These are phyloP conservation scores for Megaustenia siamemsis DNA, from an alignment of 2,888 invertebrate species.

Conservation along the genomic window DNA sequence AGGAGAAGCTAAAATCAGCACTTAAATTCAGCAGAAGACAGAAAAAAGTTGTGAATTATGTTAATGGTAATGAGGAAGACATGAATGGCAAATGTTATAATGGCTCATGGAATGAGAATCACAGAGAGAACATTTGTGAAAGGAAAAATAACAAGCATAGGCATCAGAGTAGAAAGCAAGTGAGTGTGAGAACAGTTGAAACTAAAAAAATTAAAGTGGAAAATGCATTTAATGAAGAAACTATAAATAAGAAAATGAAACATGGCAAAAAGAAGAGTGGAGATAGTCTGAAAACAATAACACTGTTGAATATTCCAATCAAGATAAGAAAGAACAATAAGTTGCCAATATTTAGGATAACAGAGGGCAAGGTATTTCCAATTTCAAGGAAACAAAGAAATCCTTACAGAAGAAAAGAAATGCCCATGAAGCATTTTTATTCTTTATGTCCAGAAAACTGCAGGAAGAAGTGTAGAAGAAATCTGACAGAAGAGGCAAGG, in stretches of 20 bases:
- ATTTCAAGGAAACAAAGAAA: not conserved
- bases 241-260: no score
- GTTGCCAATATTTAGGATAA: conserved; percentile 2
- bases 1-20: conserved; percentile 28
- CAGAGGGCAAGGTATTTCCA: not conserved
- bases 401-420: conserved; percentile 33
- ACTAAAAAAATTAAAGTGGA: not conserved
- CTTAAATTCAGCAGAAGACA: not conserved
- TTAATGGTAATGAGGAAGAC: not conserved
- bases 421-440: not conserved
- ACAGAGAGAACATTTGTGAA: not conserved
- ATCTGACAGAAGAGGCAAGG: conserved; percentile 23
- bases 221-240: not conserved
- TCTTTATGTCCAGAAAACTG: conserved; percentile 36
- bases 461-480: conserved; percentile 14
- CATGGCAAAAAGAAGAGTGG: not conserved
- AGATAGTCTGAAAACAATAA: not conserved
- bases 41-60: not conserved
- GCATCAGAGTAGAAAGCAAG: not conserved
- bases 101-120: not conserved
- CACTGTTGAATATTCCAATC: not conserved
- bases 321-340: not conserved
- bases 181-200: not conserved
- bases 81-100: not conserved
- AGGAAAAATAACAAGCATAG: not conserved